Conservation (phyloP, 2,888 invertebrate species). For the Oligia strigilis region DNA sequence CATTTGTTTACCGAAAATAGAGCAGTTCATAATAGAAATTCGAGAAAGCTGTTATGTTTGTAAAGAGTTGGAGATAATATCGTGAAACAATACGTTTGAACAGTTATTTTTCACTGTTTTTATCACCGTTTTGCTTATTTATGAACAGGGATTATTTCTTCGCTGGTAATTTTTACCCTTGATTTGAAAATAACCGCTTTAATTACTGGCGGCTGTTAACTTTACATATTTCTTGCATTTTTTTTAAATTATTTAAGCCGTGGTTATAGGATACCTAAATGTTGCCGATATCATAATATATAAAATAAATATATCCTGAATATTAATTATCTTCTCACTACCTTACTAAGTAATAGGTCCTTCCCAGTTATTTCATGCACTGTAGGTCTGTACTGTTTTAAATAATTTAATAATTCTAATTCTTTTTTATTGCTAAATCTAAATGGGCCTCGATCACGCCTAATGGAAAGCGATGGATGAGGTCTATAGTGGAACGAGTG, state of each 20-base stretch:
- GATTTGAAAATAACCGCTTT: slow-evolving; percentile 3
- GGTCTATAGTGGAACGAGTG: too few species aligned
- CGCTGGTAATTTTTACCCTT: not conserved
- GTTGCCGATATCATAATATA: too few species aligned
- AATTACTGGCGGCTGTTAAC: not conserved
- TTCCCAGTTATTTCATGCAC: not conserved
- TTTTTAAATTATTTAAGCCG: not conserved
- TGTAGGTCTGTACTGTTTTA: too few species aligned
- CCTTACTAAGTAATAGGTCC: too few species aligned
- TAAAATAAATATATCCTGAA: too few species aligned
- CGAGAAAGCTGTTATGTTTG: slow-evolving; percentile 22
- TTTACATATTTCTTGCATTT: not conserved
- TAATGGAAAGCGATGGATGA: not conserved
- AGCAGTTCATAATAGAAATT: slow-evolving; percentile 50
- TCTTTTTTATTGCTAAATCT: too few species aligned
- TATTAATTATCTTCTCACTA: too few species aligned
- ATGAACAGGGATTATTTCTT: slow-evolving; percentile 22
- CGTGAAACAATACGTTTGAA: slow-evolving; percentile 25
- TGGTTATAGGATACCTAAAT: not conserved
- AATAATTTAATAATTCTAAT: too few species aligned
- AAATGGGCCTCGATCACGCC: not conserved
- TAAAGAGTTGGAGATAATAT: slow-evolving; percentile 46
- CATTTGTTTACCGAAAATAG: slow-evolving; percentile 61
- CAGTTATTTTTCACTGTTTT: slow-evolving; percentile 49
- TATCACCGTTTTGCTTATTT: slow-evolving; percentile 21